Evolutionary conservation across 2,797 vertebrate species (phyloP), one percentile per base, ranked within the genome.

Genomic region (Mormyrops attenuatus): DNA sequence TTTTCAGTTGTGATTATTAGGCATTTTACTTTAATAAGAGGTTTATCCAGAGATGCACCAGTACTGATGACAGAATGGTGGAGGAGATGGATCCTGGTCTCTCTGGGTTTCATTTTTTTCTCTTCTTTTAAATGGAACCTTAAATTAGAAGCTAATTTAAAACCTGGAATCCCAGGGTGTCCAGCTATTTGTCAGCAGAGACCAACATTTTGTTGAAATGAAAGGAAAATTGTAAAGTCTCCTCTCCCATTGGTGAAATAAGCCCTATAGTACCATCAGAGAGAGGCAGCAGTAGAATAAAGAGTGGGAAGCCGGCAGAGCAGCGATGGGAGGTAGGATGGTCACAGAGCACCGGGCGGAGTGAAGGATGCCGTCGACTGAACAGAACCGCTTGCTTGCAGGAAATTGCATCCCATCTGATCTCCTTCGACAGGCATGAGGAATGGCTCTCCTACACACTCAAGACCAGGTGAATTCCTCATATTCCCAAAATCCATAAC

Each of bases 371-470:
- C 38, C 34, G 17, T 80, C 73, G 8, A 80, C 17, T 80, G 73
- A 80, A 47, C 44, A 49, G 38, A 87, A 30, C 49, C 4, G 2
- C 88, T 88, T 90, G 53, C 91, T 9, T 90, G 6, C 92, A 98
- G 97, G 97, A 98, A 89, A 98, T 98, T 0, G 97, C 97, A 0
- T 97, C 97, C 6, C 98, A 97, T 91, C 93, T 98, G 92, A 97
- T 97, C 84, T 97, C 97, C 9, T 97, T 98, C 8, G 96, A 98
- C 91, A 95, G 95, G 93, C 97, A 98, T 47, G 97, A 98, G 0
- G 97, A 98, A 91, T 98, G 97, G 97, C 94, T 98, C 0, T 97
- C 96, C 88, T 96, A 95, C 91, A 94, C 95, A 11, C 96, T 97
- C 34, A 97, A 96, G 90, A 97, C 96, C 93, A 97, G 97, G 97